Conservation (phyloP, 2,797 vertebrate species). For the Pogoniulus pusillus region DNA sequence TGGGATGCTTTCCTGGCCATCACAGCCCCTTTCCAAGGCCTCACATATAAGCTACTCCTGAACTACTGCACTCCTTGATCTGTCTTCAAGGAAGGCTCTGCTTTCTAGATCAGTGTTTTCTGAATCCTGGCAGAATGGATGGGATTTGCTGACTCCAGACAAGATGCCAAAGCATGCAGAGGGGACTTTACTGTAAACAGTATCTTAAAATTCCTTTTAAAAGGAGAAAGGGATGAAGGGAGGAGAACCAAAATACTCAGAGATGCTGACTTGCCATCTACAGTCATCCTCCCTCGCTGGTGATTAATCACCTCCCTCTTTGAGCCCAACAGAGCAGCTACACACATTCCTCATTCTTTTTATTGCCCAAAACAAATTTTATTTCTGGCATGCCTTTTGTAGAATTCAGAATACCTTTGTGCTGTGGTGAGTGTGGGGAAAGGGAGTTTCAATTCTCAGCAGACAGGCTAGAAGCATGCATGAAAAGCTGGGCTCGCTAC, state of each 20-base stretch:
- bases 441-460: conserved; percentile 16
- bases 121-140: background rate
- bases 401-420: conserved; percentile 45
- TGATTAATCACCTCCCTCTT: conserved; percentile 33
- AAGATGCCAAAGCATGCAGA: conserved; percentile 16
- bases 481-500: background rate
- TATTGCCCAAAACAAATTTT: conserved; percentile 13
- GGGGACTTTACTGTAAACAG: conserved; percentile 1
- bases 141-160: conserved; percentile 30
- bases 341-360: conserved; percentile 50
- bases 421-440: background rate
- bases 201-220: conserved; percentile 35
- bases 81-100: background rate
- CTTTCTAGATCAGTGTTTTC: background rate
- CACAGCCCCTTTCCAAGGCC: background rate
- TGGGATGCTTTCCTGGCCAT: background rate
- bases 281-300: conserved; percentile 30
- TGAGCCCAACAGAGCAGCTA: conserved; percentile 4
- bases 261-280: conserved; percentile 48
- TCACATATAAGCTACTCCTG: background rate
- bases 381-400: conserved; percentile 47
- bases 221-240: background rate
- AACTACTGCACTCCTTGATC: background rate
- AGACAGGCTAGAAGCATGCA: background rate
- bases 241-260: conserved; percentile 48